These are phyloP conservation scores for Blastobasis lacticolella DNA, from an alignment of 2,888 invertebrate species.

Conservation along the genomic window DNA sequence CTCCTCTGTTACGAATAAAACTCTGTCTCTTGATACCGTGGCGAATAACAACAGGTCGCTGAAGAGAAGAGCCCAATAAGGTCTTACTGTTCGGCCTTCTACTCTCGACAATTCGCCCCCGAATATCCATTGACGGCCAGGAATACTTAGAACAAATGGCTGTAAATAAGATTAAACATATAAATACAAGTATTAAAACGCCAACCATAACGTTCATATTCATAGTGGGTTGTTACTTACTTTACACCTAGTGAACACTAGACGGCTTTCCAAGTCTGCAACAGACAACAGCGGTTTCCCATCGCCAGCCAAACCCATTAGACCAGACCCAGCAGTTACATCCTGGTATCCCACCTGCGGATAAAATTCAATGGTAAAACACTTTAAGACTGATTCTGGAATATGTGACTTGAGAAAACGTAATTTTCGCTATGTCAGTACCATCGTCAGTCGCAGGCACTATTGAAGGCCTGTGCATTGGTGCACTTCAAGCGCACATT, in stretches of 20 bases:
- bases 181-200: not conserved
- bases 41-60: constrained; percentile 90
- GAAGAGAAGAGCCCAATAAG: constrained; percentile 90
- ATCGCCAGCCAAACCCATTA: constrained; percentile 90
- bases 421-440: too few relatives aligned
- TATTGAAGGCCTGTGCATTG: too few relatives aligned
- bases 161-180: constrained; percentile 25
- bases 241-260: constrained; percentile 93
- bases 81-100: constrained; percentile 86
- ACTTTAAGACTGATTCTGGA: too few relatives aligned
- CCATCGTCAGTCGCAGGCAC: too few relatives aligned
- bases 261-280: constrained; percentile 88
- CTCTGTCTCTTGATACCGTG: constrained; percentile 88
- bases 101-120: constrained; percentile 89
- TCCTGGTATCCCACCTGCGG: constrained; percentile 82
- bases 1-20: constrained; percentile 90
- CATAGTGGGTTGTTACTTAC: constrained; percentile 36
- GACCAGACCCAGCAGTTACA: constrained; percentile 86
- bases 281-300: constrained; percentile 87
- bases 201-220: not conserved
- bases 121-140: constrained; percentile 92
- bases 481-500: too few relatives aligned
- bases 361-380: not conserved
- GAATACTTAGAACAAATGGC: constrained; percentile 88
- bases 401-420: too few relatives aligned